phyloP scores from a whole-genome alignment of 2,888 invertebrate species.

The Acleris sparsana region DNA sequence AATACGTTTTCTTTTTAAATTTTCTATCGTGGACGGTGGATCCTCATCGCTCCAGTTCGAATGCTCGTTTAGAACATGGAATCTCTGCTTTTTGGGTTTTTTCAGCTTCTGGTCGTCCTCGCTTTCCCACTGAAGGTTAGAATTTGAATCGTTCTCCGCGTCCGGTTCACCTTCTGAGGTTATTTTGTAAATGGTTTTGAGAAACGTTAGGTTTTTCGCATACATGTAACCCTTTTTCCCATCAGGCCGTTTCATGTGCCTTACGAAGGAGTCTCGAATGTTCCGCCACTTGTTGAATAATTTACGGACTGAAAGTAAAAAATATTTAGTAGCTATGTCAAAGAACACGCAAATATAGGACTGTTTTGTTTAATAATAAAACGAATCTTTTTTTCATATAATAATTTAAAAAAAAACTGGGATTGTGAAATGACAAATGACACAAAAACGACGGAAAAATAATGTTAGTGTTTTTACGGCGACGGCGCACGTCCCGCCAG shows the following conservation, averaged over 20 bases:
- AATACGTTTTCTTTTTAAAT: slow-evolving; percentile 52
- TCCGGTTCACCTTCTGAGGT: slow-evolving; percentile 53
- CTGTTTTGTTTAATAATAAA: too few relatives aligned
- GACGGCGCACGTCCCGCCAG: too few relatives aligned
- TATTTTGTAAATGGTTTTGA: slow-evolving; percentile 56
- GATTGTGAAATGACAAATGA: too few relatives aligned
- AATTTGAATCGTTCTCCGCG: slow-evolving; percentile 43
- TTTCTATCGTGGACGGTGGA: slow-evolving; percentile 48
- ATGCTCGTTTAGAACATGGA: slow-evolving; percentile 41
- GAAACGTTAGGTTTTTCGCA: slow-evolving; percentile 63
- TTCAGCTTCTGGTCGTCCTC: slow-evolving; percentile 48
- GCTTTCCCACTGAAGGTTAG: slow-evolving; percentile 49
- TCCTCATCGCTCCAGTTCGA: slow-evolving; percentile 54
- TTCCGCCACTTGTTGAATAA: slow-evolving; percentile 73
- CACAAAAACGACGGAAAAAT: too few relatives aligned
- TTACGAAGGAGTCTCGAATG: slow-evolving; percentile 70
- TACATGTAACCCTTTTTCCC: slow-evolving; percentile 60
- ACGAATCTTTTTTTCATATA: too few relatives aligned
- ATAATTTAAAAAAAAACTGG: too few relatives aligned
- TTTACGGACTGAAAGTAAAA: slow-evolving; percentile 60
- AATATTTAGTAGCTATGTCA: slow-evolving; percentile 11
- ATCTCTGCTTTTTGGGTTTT: slow-evolving; percentile 41
- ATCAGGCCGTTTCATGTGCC: slow-evolving; percentile 55
- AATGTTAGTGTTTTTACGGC: too few relatives aligned
- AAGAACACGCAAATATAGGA: neutral